A percentile compares a stretch with the other conserved stretches of the same genome.
Evolutionary conservation across 1,140 invertebrate genomes (phyloP).

Genomic region (Adelges cooleyi): DNA sequence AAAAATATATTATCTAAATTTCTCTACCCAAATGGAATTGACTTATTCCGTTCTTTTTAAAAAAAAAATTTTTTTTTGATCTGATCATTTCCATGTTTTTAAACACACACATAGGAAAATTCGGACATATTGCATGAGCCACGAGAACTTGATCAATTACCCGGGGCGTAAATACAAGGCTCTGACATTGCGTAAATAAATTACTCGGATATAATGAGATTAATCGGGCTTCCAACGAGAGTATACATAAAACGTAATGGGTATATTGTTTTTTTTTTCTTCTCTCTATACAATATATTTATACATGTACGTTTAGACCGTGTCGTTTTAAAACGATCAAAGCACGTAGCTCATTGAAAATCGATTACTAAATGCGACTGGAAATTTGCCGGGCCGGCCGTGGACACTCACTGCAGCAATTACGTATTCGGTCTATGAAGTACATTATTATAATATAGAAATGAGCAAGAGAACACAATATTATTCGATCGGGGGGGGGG

Average conservation of each 20-base stretch:
- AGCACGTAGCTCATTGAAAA: neutral
- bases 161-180: neutral
- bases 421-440: too few relatives aligned
- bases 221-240: neutral
- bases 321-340: neutral
- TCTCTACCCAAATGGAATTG: too few relatives aligned
- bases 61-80: too few relatives aligned
- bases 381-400: too few relatives aligned
- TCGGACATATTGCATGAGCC: neutral
- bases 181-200: neutral
- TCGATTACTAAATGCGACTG: neutral
- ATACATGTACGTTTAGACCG: too few relatives aligned
- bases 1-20: too few relatives aligned
- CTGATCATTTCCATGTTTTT: slow-evolving; percentile 1
- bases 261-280: neutral
- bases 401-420: too few relatives aligned
- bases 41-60: too few relatives aligned
- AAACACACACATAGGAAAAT: neutral
- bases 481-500: too few relatives aligned
- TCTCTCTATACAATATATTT: too few relatives aligned
- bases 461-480: too few relatives aligned
- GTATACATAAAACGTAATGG: neutral
- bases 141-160: neutral
- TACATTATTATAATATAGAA: too few relatives aligned
- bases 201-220: neutral